A percentile compares a stretch with the other conserved stretches of the same genome.
phyloP scores from a whole-genome alignment of 2,888 invertebrate species.

The Biston betularia region DNA sequence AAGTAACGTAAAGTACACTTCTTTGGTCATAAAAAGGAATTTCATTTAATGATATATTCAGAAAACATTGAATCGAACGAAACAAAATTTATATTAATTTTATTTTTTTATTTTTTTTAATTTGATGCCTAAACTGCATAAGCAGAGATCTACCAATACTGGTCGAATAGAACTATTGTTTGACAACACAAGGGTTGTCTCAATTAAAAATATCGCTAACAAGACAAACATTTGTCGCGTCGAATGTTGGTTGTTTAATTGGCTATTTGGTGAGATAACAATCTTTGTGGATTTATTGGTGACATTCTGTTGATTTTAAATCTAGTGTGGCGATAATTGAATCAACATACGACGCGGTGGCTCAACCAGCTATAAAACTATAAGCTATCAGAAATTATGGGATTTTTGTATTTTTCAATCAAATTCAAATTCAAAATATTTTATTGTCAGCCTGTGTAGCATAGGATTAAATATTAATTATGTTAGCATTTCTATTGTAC shows the following conservation, averaged over 20 bases:
- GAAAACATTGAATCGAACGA: neutral
- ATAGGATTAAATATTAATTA: too few species aligned
- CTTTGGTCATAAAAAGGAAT: too few species aligned
- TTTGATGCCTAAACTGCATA: neutral
- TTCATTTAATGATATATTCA: neutral
- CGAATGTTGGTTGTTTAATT: constrained; percentile 76
- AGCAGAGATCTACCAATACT: constrained; percentile 49
- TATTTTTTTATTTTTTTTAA: neutral
- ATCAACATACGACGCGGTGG: constrained; percentile 8
- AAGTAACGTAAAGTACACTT: too few species aligned
- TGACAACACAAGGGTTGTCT: constrained; percentile 73
- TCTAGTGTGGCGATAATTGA: constrained; percentile 34
- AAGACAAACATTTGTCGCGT: constrained; percentile 81
- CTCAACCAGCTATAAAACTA: too few species aligned
- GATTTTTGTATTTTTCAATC: too few species aligned
- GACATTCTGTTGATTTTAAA: constrained; percentile 40
- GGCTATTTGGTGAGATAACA: constrained; percentile 75
- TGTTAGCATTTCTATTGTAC: too few species aligned
- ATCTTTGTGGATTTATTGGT: constrained; percentile 62
- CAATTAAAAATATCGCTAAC: constrained; percentile 85
- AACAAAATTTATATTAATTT: neutral
- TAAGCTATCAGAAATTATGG: too few species aligned
- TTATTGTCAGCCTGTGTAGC: too few species aligned
- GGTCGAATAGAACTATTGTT: constrained; percentile 72
- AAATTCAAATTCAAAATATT: too few species aligned